Evolutionary conservation across 1,140 invertebrate genomes (phyloP).

Genomic region (Tetramorium simillimum): DNA sequence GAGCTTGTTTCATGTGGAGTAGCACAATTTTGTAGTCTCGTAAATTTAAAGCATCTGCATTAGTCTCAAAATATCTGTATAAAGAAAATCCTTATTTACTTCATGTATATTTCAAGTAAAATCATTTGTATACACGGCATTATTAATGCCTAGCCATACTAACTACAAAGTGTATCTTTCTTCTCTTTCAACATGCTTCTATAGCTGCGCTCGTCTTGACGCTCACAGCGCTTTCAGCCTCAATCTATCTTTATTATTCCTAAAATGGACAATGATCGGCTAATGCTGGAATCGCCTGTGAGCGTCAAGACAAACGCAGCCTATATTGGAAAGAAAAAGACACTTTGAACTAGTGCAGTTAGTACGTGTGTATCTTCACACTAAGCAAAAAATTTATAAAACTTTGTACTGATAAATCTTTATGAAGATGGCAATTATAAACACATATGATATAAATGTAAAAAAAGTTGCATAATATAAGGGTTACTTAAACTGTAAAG

Average conservation of each 20-base stretch:
- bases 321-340: too few species aligned
- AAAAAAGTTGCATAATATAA: neutral
- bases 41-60: constrained; percentile 4
- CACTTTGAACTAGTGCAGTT: too few species aligned
- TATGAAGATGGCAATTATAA: constrained; percentile 12
- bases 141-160: too few species aligned
- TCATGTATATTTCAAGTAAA: neutral
- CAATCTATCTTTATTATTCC: too few species aligned
- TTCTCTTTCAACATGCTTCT: too few species aligned
- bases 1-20: constrained; percentile 69
- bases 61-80: constrained; percentile 42
- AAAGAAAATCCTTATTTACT: constrained; percentile 40
- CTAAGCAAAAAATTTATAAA: neutral
- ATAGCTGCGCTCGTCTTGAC: too few species aligned
- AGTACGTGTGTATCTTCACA: neutral
- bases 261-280: too few species aligned
- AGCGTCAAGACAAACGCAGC: too few species aligned
- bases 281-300: too few species aligned
- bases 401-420: neutral
- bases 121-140: neutral
- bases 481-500: neutral
- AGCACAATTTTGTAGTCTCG: constrained; percentile 16
- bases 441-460: neutral
- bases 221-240: too few species aligned
- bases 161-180: too few species aligned